These are phyloP conservation scores for Tillus elongatus DNA, from an alignment of 2,888 invertebrate species.

Conservation along the genomic window DNA sequence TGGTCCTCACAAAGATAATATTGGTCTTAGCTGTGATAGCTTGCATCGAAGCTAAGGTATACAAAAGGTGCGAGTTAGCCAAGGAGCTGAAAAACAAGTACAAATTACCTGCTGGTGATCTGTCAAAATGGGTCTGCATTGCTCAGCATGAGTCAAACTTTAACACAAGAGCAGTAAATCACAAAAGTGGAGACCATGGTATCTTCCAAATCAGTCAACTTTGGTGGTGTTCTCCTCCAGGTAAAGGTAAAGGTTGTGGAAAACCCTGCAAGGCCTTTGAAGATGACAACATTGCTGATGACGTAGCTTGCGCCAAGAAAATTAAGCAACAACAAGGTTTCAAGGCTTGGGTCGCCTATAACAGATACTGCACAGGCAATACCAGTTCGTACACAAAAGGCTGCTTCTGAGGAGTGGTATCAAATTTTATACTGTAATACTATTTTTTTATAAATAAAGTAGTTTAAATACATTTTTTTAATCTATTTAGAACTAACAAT, in stretches of 20 bases:
- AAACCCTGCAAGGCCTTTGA: slow-evolving; percentile 9
- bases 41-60: slow-evolving; percentile 4
- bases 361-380: slow-evolving; percentile 11
- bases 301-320: slow-evolving; percentile 9
- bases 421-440: too few species aligned
- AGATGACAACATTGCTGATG: slow-evolving; percentile 13
- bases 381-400: neutral
- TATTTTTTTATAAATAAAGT: too few species aligned
- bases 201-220: slow-evolving; percentile 3
- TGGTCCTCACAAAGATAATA: too few species aligned
- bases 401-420: too few species aligned
- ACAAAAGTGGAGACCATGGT: slow-evolving; percentile 3
- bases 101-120: neutral
- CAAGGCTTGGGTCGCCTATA: slow-evolving; percentile 12
- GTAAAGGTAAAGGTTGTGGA: slow-evolving; percentile 9
- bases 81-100: neutral
- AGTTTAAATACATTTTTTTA: too few species aligned
- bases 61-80: neutral
- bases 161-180: slow-evolving; percentile 1
- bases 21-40: neutral
- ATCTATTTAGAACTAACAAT: too few species aligned
- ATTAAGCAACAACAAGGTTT: slow-evolving; percentile 10
- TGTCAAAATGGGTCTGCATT: neutral
- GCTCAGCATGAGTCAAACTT: slow-evolving; percentile 4
- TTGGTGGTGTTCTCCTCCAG: slow-evolving; percentile 4